Conservation (phyloP, 2,797 vertebrate species). For the Hirundo rustica region DNA sequence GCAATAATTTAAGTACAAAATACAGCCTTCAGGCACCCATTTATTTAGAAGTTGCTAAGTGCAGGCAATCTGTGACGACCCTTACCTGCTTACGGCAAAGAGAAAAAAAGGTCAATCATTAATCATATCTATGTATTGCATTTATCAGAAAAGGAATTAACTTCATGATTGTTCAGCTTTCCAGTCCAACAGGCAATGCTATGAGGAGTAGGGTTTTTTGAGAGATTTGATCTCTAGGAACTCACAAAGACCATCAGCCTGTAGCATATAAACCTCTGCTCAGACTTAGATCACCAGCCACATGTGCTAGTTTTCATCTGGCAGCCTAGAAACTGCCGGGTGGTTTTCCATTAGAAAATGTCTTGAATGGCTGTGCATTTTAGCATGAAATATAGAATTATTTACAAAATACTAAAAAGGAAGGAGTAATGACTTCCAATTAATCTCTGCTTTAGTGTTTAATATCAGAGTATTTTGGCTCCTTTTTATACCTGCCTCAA, state of each 20-base stretch:
- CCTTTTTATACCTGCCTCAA: background rate
- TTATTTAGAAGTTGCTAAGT: background rate
- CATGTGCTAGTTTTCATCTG: background rate
- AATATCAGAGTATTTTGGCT: background rate
- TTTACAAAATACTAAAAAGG: background rate
- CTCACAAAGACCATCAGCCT: background rate
- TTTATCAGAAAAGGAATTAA: background rate
- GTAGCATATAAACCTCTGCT: background rate
- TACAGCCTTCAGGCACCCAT: background rate
- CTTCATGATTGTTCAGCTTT: background rate
- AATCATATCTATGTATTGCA: background rate
- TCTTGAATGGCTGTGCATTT: background rate
- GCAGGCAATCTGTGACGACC: background rate
- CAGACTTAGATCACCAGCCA: background rate
- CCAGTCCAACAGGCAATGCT: background rate
- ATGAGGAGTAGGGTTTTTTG: background rate
- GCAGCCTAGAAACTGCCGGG: background rate
- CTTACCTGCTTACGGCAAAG: background rate
- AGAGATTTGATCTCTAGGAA: background rate
- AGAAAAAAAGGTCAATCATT: background rate
- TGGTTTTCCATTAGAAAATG: background rate
- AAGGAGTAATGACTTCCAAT: background rate
- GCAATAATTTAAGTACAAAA: slow-evolving; percentile 11
- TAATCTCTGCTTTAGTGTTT: background rate
- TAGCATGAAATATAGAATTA: background rate